Base-by-base conservation (phyloP, 2,113 vertebrate genomes). In the Oceanodroma tethys region DNA sequence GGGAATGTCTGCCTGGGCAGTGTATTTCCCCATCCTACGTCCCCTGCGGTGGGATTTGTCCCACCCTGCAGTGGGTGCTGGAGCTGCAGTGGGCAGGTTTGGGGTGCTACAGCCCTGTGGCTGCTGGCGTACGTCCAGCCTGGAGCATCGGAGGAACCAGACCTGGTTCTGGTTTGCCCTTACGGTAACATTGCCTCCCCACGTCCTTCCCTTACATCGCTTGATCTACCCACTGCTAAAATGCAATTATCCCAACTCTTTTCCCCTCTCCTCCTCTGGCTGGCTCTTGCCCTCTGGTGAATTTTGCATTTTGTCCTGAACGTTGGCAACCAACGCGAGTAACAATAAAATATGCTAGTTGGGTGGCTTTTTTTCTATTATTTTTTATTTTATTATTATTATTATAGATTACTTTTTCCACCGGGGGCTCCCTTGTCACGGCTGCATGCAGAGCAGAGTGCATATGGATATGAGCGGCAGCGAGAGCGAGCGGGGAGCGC, bases 391-490 rank as follows among this genome's bases (percentile, higher is more conserved):
- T 97, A 81, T 96, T 97, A 96, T 96, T 97, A 96, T 97, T 97
- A 66, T 98, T 98, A 97, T 98, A 99, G 98, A 98, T 99, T 98
- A 99, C 99, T 99, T 99, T 99, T 99, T 92, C 98, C 98, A 96
- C 95, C 79, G 97, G 98, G 98, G 96, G 96, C 91, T 97, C 97
- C 98, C 98, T 98, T 86, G 98, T 98, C 98, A 97, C 70, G 96
- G 97, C 96, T 65, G 97, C 97, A 88, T 60, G 79, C 91, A 16
- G 92, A 97, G 96, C 86, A 22, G 95, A 94, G 71, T 2, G 48
- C 72, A 32, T 52, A 75, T 58, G 98, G 85, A 95, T 97, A 86
- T 87, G 97, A 97, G 98, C 43, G 53, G 80, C 55, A 90, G 97
- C 81, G 95, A 83, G 92, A 95, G 98, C 94, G 93, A 38, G 86